Evolutionary conservation across 2,888 invertebrate genomes (phyloP), one percentile per base, ranked within the genome.

Genomic region (Pyrocoelia pectoralis): DNA sequence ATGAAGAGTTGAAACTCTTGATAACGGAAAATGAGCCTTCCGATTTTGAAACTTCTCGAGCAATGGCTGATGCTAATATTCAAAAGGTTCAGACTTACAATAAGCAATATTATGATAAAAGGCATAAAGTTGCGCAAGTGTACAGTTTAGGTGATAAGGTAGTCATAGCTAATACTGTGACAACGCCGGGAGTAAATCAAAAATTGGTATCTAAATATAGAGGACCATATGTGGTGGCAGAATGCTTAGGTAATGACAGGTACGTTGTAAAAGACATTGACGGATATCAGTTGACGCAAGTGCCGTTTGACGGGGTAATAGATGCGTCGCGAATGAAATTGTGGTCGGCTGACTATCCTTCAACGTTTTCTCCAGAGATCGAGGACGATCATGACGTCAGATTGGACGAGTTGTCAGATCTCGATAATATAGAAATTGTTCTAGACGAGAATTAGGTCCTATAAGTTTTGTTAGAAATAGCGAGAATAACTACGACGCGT

Each of bases 221-320:
- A 6, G 71, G 71, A 12, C 67, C 66, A 12, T 71, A 72, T 61
- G 64, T 56, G 15, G 49, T 70, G 6, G 65, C 61, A 54, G 59
- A 68, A 28, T 51, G 67, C 9, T 58, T 71, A 51, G 63, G 33
- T 17, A 67, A 72, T 52, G 71, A 71, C 59, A 53, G 73, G 43
- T 74, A 74, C 61, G 17, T 61, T 8, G 60, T 68, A 15, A 33
- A 15, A n/a, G 68, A 69, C 62, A 51, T 60, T 24, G 71, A 70
- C 38, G 55, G 58, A 15, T 66, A 61, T 48, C 67, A 67, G 54
- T 15, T 67, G 8, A 67, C 69, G 4, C 65, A 68, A 55, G 65
- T 17, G n/a, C 15, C 46, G n/a, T 14, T 12, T 60, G 63, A 14
- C 66, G 40, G 46, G 2, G 4, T 46, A 6, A 8, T 46, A 46